These are phyloP conservation scores for Trachelipus rathkii DNA, from an alignment of 1,140 invertebrate genomes.

Conservation along the genomic window DNA sequence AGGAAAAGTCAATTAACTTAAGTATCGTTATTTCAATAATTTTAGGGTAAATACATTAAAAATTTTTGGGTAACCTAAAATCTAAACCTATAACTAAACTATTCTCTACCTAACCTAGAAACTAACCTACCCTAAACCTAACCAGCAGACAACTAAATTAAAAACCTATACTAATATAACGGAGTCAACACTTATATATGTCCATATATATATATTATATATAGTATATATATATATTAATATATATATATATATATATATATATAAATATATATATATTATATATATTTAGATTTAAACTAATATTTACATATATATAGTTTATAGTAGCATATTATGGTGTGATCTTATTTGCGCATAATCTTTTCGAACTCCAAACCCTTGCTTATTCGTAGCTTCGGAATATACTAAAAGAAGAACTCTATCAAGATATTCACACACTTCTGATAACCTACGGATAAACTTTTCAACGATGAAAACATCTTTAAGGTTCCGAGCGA, in stretches of 20 bases:
- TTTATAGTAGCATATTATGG: not conserved
- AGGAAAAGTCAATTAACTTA: too few relatives aligned
- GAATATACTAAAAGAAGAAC: not conserved
- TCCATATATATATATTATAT: too few relatives aligned
- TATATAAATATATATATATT: slow-evolving; percentile 14
- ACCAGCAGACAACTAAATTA: too few relatives aligned
- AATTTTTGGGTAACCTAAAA: too few relatives aligned
- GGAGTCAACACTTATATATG: too few relatives aligned
- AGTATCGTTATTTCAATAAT: too few relatives aligned
- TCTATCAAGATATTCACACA: not conserved
- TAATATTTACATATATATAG: not conserved
- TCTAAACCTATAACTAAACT: too few relatives aligned
- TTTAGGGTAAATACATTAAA: too few relatives aligned
- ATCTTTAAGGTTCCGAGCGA: not conserved
- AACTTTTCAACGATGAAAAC: not conserved
- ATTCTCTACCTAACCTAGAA: too few relatives aligned
- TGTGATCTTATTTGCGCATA: not conserved
- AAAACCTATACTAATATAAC: too few relatives aligned
- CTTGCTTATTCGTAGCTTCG: not conserved
- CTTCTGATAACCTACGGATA: not conserved
- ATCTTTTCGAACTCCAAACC: not conserved
- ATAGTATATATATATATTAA: slow-evolving; percentile 3
- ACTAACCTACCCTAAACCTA: too few relatives aligned
- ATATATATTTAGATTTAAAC: slow-evolving; percentile 9
- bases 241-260: slow-evolving; percentile 17